A percentile compares a stretch with the other conserved stretches of the same genome.
Conservation (phyloP, 2,797 vertebrate species). For the Dromococcyx pavoninus region DNA sequence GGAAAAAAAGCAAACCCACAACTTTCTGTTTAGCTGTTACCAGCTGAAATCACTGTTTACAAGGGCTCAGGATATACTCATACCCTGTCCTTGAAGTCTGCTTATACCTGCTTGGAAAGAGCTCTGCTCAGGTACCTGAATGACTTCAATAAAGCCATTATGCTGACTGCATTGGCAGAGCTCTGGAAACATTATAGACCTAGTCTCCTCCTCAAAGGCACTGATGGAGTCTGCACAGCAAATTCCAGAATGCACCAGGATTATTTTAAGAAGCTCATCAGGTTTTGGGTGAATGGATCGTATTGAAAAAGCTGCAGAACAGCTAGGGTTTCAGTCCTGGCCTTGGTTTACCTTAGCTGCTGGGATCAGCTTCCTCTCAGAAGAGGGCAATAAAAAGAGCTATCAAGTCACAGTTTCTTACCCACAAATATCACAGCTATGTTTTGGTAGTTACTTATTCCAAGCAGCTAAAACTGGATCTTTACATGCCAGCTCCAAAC, state of each 20-base stretch:
- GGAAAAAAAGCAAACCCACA: not conserved
- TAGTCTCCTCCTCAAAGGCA: slow-evolving; percentile 1
- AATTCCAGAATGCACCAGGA: not conserved
- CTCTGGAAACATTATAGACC: slow-evolving; percentile 1
- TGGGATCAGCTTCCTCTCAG: not conserved
- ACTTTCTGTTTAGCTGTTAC: not conserved
- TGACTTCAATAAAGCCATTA: slow-evolving; percentile 8
- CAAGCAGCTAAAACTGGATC: not conserved
- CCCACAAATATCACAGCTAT: not conserved
- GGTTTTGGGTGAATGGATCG: not conserved
- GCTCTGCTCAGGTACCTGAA: not conserved
- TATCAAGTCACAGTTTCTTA: not conserved
- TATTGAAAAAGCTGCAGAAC: not conserved
- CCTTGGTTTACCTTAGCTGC: not conserved
- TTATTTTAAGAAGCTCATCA: slow-evolving; percentile 7
- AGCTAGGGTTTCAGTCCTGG: not conserved
- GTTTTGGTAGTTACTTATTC: not conserved
- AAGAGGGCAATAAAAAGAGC: not conserved
- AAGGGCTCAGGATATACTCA: not conserved
- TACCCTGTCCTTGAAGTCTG: slow-evolving; percentile 1
- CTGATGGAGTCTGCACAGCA: not conserved
- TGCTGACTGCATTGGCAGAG: slow-evolving; percentile 14
- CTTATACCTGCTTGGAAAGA: not conserved
- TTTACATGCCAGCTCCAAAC: not conserved
- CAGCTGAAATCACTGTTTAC: not conserved